phyloP scores from a whole-genome alignment of 2,113 vertebrate genomes.

The Catagonus wagneri region DNA sequence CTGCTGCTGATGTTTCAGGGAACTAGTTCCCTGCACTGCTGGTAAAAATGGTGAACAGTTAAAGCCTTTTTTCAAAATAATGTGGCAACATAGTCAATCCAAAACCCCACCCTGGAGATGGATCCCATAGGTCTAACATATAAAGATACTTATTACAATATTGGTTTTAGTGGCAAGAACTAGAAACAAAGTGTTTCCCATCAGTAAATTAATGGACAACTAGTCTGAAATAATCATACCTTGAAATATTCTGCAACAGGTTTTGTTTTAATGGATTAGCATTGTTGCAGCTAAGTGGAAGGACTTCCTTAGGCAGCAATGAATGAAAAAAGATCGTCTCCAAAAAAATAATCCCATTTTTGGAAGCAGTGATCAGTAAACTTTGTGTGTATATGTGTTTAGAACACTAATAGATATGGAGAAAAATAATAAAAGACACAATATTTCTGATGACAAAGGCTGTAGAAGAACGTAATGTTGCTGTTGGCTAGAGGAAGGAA shows the following conservation, averaged over 20 bases:
- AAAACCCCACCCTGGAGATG: not conserved
- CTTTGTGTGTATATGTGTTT: not conserved
- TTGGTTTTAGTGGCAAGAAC: not conserved
- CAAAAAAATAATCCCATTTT: not conserved
- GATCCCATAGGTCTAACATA: not conserved
- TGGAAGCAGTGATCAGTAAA: not conserved
- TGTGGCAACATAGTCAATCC: not conserved
- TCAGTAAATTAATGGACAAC: not conserved
- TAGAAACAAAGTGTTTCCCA: not conserved
- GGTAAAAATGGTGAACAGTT: not conserved
- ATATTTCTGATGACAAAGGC: not conserved
- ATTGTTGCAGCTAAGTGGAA: not conserved
- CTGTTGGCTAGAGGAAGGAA: not conserved
- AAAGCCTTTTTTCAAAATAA: not conserved
- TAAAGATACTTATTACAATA: not conserved
- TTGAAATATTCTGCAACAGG: not conserved
- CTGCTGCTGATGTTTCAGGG: not conserved
- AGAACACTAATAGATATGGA: not conserved
- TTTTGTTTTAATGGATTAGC: not conserved
- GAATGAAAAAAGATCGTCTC: not conserved
- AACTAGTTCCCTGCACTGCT: not conserved
- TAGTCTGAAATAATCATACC: not conserved
- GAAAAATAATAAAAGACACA: not conserved
- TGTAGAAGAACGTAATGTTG: not conserved
- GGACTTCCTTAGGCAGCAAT: not conserved